Evolutionary conservation across 2,888 invertebrate genomes (phyloP), one percentile per base, ranked within the genome.

Genomic region (Caenorhabditis imperialis): DNA sequence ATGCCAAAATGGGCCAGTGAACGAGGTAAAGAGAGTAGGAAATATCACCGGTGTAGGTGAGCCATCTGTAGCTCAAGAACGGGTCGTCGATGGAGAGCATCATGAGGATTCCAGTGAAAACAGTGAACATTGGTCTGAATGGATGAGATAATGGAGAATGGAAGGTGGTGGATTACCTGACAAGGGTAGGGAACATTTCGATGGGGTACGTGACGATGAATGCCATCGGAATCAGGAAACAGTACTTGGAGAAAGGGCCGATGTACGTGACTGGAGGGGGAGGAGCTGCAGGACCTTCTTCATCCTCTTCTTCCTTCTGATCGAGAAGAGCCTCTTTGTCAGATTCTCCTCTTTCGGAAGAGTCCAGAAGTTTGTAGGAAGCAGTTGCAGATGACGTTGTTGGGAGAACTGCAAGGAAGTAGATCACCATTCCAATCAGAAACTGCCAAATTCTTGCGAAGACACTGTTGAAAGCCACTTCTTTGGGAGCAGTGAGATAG

Each of bases 1-100:
- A 45, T 8, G 45, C 48, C 27, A 25, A 61, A 18, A 76, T 20
- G 2, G 76, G 76, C 75, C 75, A 78, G 27, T 78, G 76, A 14
- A 72, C 27, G 10, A 76, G 57, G 35, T 76, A 76, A 1, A 65
- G 23, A 1, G 67, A 60, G 53, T 78, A 78, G 8, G 75, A 76
- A 35, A 78, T 78, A 47, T 78, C 70, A 10, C 78, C 78, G 25
- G 72, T 23, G 40, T 75, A 78, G 10, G 71, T 75, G 18, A 78
- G 30, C 18, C 44, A 7, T 25, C 63, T 18, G 35, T 65, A 55
- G 38, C 48, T 55, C 40, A 65, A 23, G 25, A 40, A 55, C 3
- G n/a, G 5, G 35, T 65, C 55, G 20, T 50, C 65, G 8, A 33
- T 23, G 0, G 65, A 65, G n/a, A 55, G 10, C 14, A 55, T 20